Base-by-base conservation (phyloP, 2,113 vertebrate species). In the Pongo abelii region DNA sequence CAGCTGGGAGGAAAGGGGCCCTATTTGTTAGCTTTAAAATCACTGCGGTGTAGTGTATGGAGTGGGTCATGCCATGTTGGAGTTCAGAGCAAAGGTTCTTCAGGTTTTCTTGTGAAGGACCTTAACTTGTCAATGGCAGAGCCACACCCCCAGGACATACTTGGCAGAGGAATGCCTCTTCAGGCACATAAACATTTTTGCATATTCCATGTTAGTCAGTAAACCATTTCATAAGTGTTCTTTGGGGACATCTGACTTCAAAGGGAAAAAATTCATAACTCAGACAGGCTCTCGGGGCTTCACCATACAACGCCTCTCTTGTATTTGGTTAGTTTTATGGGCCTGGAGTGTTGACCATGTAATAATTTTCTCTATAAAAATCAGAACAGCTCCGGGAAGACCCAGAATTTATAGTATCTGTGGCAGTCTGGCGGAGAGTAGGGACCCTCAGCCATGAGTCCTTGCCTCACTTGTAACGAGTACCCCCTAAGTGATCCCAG, bases 401-500 rank as follows among this genome's bases (percentile, higher is more conserved):
- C 67, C 67, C 38, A 96, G 97, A 95, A 96, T 98, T 98, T 96
- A 97, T 6, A 64, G 97, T 97, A 61, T 97, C 96, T 43, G 86
- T 93, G 96, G 95, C 95, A 97, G 98, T 97, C 97, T 98, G 94
- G 98, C 97, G 95, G 97, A 96, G 97, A 97, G 97, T 94, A 87
- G 97, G 93, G 96, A 20, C 55, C 46, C 75, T 67, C 55, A 5
- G 52, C 72, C 79, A 11, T 2, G 35, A 79, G 20, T 40, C 23
- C 12, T 38, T 9, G 23, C 93, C 86, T 92, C 23, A n/a, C 35
- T 64, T n/a, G 40, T 18, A 75, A 55, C 55, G 55, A 40, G 30
- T 70, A n/a, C 52, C 8, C 52, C 11, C 30, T 4, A 6, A 81
- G 55, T 23, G 85, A 46, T 70, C 59, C 64, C 46, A 1, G 1